Evolutionary conservation across 2,113 vertebrate species (phyloP).

Genomic region (Ascaphus truei): DNA sequence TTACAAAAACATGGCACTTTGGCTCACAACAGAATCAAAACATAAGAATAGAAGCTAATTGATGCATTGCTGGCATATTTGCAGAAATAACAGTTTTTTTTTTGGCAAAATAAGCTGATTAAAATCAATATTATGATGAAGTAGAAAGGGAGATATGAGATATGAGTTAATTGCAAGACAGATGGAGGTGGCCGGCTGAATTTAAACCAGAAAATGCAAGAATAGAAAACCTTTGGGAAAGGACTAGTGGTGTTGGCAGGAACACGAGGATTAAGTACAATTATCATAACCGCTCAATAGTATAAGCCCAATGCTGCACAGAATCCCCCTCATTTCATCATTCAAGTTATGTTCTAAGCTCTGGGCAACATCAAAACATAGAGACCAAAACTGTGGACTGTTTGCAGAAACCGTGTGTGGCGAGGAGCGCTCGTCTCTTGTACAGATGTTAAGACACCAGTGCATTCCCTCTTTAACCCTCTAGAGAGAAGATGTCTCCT

Average conservation of each 20-base stretch:
- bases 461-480: no score
- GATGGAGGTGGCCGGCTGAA: conserved; percentile 5
- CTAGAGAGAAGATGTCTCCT: no score
- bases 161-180: neutral
- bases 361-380: no score
- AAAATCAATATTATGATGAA: conserved; percentile 15
- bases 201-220: neutral
- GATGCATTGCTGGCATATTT: conserved; percentile 7
- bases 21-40: neutral
- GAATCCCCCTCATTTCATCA: no score
- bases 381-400: no score
- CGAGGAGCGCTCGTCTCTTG: no score
- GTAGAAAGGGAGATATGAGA: neutral
- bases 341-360: no score
- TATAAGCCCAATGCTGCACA: neutral
- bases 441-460: no score
- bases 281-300: neutral
- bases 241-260: conserved; percentile 6
- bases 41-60: neutral
- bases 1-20: no score
- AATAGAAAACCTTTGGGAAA: neutral
- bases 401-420: no score
- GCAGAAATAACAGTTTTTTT: neutral
- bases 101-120: conserved; percentile 20
- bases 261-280: neutral